Conservation (phyloP, 1,140 invertebrate genomes). For the Platyscapa corneri region DNA sequence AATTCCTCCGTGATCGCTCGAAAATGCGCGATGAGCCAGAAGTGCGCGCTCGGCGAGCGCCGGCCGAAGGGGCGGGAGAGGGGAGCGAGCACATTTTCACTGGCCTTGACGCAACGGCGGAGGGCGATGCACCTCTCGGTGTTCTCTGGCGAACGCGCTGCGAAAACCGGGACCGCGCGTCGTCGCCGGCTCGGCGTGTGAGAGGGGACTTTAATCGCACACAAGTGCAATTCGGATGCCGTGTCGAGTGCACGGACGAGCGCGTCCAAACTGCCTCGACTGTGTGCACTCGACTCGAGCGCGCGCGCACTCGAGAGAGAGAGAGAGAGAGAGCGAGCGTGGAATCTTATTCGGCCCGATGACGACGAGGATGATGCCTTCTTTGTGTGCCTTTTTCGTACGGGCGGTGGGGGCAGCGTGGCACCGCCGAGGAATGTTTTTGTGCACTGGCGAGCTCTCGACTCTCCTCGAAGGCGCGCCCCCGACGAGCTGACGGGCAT, state of each 20-base stretch:
- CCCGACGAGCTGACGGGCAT: no score
- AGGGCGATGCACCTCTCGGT: slow-evolving; percentile 73
- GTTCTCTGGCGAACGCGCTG: slow-evolving; percentile 70
- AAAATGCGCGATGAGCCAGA: slow-evolving; percentile 9
- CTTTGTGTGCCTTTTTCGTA: neutral
- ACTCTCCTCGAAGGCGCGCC: no score
- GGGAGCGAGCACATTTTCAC: slow-evolving; percentile 71
- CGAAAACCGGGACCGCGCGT: slow-evolving; percentile 57
- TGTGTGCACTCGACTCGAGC: neutral
- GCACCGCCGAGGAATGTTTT: neutral
- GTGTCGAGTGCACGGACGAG: slow-evolving; percentile 14
- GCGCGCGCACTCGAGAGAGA: no score
- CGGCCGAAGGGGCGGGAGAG: neutral
- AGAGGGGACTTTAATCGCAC: slow-evolving; percentile 33
- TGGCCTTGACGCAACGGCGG: slow-evolving; percentile 74
- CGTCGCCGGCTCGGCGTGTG: neutral
- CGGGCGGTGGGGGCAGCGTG: neutral
- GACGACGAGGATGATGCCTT: neutral
- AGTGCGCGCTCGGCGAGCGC: neutral
- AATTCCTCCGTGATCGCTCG: neutral
- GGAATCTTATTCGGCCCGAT: slow-evolving; percentile 21
- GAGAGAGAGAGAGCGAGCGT: neutral
- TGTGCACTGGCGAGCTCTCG: neutral
- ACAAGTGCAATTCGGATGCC: slow-evolving; percentile 39
- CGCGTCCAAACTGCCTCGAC: slow-evolving; percentile 20